Conservation (phyloP, 1,140 invertebrate genomes). For the Galendromus occidentalis region DNA sequence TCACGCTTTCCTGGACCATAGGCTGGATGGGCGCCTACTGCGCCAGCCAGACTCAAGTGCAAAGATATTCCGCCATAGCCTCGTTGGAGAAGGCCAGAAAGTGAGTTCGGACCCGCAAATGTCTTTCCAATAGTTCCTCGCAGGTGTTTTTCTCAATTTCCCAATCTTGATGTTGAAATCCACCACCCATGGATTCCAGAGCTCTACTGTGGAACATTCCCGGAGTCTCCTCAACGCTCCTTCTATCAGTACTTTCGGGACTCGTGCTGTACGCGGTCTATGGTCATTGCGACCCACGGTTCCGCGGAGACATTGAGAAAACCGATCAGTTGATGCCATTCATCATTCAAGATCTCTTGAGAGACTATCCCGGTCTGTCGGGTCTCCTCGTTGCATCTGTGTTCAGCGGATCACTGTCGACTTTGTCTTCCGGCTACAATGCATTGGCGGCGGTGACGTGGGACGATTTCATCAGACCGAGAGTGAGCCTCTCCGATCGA, state of each 20-base stretch:
- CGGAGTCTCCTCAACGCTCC: conserved; percentile 18
- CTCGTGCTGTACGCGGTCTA: conserved; percentile 26
- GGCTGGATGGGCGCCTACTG: conserved; percentile 16
- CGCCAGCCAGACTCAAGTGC: conserved; percentile 16
- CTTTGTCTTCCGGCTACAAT: conserved; percentile 18
- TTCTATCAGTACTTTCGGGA: conserved; percentile 20
- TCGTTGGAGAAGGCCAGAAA: conserved; percentile 14
- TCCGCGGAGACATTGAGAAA: conserved; percentile 19
- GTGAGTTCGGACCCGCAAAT: background rate
- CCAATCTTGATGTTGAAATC: background rate
- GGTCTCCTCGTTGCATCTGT: conserved; percentile 25
- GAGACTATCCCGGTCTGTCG: conserved; percentile 22
- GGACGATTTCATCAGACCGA: conserved; percentile 16
- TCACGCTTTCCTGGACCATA: conserved; percentile 7
- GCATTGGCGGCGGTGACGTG: conserved; percentile 18
- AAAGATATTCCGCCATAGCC: conserved; percentile 16
- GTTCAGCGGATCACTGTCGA: conserved; percentile 21
- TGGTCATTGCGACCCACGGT: conserved; percentile 26
- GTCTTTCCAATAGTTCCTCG: background rate
- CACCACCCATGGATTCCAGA: background rate
- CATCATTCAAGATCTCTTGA: conserved; percentile 22
- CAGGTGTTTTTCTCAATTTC: background rate
- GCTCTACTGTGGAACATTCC: conserved; percentile 19
- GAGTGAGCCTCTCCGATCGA: conserved; percentile 1
- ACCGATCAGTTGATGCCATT: conserved; percentile 25